A percentile compares a stretch with the other conserved stretches of the same genome.
Conservation (phyloP, 2,113 vertebrate species). For the Chauna torquata region DNA sequence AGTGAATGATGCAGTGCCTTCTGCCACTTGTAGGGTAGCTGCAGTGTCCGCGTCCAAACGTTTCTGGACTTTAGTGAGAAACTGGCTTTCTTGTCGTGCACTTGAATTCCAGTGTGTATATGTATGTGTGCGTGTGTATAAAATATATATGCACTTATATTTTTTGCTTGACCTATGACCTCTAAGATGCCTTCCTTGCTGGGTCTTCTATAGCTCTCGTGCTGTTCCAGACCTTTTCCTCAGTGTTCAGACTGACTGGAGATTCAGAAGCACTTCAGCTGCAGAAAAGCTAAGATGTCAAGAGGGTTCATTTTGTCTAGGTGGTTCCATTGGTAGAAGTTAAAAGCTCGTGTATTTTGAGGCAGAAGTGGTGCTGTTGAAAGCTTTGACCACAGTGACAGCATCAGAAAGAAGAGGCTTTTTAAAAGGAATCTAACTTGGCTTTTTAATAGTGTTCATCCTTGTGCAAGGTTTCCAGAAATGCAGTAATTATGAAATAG, state of each 20-base stretch:
- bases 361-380: neutral
- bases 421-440: neutral
- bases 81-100: neutral
- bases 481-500: neutral
- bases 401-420: constrained; percentile 30
- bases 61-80: neutral
- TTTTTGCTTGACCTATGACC: neutral
- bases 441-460: constrained; percentile 15
- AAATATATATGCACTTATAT: rapidly evolving
- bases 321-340: constrained; percentile 13
- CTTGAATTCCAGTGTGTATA: neutral
- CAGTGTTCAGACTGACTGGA: neutral
- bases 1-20: neutral
- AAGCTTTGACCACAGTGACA: constrained; percentile 20
- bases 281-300: neutral
- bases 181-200: neutral
- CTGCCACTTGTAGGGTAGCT: neutral
- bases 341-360: constrained; percentile 38
- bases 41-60: neutral
- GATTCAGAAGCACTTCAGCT: neutral
- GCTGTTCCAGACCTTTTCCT: neutral
- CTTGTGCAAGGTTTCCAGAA: constrained; percentile 1
- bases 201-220: neutral
- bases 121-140: rapidly evolving
- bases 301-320: constrained; percentile 10